Conservation (phyloP, 2,888 invertebrate genomes). For the Pollenia labialis region DNA sequence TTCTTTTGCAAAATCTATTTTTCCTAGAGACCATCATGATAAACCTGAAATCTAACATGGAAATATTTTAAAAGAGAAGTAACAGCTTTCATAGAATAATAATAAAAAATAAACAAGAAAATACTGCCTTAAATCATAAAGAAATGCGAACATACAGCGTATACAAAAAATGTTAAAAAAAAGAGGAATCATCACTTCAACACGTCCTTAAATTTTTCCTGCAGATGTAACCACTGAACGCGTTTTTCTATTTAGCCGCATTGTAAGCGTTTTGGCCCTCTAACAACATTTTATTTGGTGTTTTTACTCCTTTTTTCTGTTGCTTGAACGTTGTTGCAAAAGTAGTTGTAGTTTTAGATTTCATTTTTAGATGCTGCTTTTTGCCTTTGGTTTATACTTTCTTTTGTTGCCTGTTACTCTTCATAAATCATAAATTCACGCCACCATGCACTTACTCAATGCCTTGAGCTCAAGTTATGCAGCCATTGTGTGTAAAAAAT, state of each 20-base stretch:
- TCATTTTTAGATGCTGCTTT: conserved; percentile 30
- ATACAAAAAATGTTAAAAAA: conserved; percentile 20
- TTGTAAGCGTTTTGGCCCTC: conserved; percentile 72
- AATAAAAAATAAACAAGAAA: neutral
- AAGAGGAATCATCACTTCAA: conserved; percentile 72
- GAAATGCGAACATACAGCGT: conserved; percentile 44
- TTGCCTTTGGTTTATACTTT: conserved; percentile 39
- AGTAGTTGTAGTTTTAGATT: conserved; percentile 48
- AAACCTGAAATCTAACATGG: conserved; percentile 59
- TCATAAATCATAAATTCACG: conserved; percentile 74
- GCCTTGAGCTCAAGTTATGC: conserved; percentile 65
- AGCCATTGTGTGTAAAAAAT: conserved; percentile 51
- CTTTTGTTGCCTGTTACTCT: conserved; percentile 72
- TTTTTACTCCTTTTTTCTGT: conserved; percentile 7
- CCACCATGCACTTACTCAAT: conserved; percentile 67
- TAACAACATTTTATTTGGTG: conserved; percentile 62
- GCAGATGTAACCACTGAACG: conserved; percentile 69
- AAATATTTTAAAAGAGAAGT: conserved; percentile 60
- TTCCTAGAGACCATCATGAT: conserved; percentile 55
- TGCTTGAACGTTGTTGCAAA: conserved; percentile 19
- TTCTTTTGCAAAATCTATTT: neutral
- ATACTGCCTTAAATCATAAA: conserved; percentile 62
- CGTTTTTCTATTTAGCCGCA: conserved; percentile 70
- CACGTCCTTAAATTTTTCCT: conserved; percentile 69
- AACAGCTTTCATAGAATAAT: conserved; percentile 35